Base-by-base conservation (phyloP, 2,888 invertebrate genomes). In the Folsomia manolachei region DNA sequence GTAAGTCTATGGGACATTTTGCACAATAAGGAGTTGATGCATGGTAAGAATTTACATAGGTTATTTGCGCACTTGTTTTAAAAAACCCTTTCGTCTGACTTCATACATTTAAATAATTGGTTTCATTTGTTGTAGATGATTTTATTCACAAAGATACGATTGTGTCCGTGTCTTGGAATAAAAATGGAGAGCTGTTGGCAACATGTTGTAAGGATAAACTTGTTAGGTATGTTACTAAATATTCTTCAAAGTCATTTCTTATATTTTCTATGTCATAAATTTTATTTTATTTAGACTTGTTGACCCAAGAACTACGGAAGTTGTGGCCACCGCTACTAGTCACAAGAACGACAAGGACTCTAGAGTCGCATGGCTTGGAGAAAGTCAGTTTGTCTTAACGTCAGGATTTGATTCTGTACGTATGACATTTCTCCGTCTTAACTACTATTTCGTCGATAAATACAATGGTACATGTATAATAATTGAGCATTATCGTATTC, bases 261-360 rank as follows among this genome's bases (percentile, higher is more conserved):
- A n/a, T n/a, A n/a, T n/a, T n/a, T n/a, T n/a, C n/a, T n/a, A n/a
- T n/a, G n/a, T n/a, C n/a, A n/a, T n/a, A n/a, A n/a, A n/a, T n/a
- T n/a, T n/a, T n/a, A n/a, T n/a, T n/a, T n/a, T n/a, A n/a, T n/a
- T n/a, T n/a, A 88, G 95, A 69, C 88, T 97, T 52, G 86, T 94
- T 80, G 95, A 97, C 84, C 95, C 95, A 0, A 86, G 94, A 39
- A 85, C 85, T 24, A 87, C 88, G 26, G 77, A 81, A 26, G 82
- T 83, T 19, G 81, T 82, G 11, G 81, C 83, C 68, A 80, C 79
- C 14, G 83, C 84, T 51, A 89, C 89, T 81, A 93, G 94, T 81
- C 95, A 95, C 84, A 92, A 92, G 83, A 94, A 91, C 83, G 92
- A 94, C 78, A 95, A 94, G 84, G 96, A 96, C 82, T 95, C 95